Evolutionary conservation across 35 echinoderm and acorn worm species (phyloP).

Genomic region (Strongylocentrotus purpuratus): DNA sequence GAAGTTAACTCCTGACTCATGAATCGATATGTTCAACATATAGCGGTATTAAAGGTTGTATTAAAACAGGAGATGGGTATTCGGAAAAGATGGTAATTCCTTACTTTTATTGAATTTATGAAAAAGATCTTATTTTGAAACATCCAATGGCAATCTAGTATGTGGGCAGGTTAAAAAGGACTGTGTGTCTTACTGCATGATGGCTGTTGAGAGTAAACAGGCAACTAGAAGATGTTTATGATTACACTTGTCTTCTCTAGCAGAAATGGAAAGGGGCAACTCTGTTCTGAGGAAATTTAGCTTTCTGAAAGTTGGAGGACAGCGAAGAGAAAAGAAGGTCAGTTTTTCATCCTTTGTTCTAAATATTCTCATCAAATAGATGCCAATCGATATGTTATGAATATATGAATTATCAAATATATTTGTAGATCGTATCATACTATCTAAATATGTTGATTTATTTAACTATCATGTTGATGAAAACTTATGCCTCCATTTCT

Average conservation of each 20-base stretch:
- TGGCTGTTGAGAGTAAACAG: no score
- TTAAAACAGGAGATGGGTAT: not conserved
- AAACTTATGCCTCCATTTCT: no score
- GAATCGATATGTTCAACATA: no score
- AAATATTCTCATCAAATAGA: no score
- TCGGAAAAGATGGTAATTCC: not conserved
- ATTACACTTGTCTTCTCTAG: not conserved
- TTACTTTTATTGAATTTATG: not conserved
- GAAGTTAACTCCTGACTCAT: no score
- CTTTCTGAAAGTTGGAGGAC: slow-evolving; percentile 64
- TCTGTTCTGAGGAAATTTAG: slow-evolving; percentile 66
- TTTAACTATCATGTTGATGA: no score
- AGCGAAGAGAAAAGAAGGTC: slow-evolving; percentile 68
- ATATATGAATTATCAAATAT: no score
- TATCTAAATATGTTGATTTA: no score
- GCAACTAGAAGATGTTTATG: not conserved
- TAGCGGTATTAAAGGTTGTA: no score
- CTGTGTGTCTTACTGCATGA: no score
- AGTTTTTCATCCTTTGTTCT: not conserved
- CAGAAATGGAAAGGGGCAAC: not conserved
- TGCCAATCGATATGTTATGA: no score
- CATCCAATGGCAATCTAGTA: not conserved
- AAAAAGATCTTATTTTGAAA: not conserved
- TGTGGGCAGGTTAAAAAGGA: not conserved
- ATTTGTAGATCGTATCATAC: no score